Conservation (phyloP, 2,888 invertebrate genomes). For the Drosophila anceps region DNA sequence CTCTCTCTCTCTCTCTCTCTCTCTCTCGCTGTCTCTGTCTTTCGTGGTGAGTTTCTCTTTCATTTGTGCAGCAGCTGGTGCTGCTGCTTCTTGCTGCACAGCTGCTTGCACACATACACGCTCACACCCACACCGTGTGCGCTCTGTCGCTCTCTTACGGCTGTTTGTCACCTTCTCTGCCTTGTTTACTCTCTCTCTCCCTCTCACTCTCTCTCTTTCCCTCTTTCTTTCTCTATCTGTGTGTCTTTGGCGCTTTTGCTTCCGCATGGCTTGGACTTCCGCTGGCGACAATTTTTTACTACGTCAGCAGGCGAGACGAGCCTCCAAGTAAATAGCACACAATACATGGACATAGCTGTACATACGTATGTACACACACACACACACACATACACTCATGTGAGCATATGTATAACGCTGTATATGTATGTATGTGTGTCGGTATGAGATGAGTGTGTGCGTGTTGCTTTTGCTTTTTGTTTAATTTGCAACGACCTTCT, state of each 20-base stretch:
- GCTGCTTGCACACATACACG: constrained; percentile 58
- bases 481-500: constrained; percentile 52
- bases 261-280: constrained; percentile 35
- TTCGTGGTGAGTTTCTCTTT: constrained; percentile 64
- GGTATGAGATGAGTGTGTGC: constrained; percentile 3
- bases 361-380: neutral
- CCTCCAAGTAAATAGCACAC: constrained; percentile 76
- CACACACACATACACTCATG: neutral
- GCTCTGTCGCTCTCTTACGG: constrained; percentile 4
- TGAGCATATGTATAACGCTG: neutral
- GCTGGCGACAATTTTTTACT: constrained; percentile 66
- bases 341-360: constrained; percentile 31
- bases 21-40: constrained; percentile 7
- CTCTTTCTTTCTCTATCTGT: constrained; percentile 17
- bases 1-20: constrained; percentile 11
- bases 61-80: constrained; percentile 31
- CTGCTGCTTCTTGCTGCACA: constrained; percentile 71
- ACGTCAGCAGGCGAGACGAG: constrained; percentile 77
- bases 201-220: constrained; percentile 3
- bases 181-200: constrained; percentile 12
- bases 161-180: neutral
- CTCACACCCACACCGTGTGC: constrained; percentile 32
- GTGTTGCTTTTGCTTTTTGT: constrained; percentile 22
- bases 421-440: constrained; percentile 1
- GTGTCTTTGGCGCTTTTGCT: constrained; percentile 23